These are phyloP conservation scores for Dipodomys spectabilis DNA, from an alignment of 2,113 vertebrate genomes.

Conservation along the genomic window DNA sequence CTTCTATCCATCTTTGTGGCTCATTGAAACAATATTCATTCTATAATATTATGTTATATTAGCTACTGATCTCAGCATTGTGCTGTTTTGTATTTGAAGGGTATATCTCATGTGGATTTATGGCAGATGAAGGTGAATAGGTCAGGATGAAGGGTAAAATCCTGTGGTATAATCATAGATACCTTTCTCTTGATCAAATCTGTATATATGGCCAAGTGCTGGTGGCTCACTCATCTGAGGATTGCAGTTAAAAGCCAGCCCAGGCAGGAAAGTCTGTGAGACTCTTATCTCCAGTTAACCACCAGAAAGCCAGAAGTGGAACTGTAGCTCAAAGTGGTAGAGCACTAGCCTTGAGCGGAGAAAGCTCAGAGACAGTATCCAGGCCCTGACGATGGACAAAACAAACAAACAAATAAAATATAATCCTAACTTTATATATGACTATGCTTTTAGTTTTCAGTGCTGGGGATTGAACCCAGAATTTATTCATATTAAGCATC, in stretches of 20 bases:
- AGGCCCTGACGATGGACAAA: too few species aligned
- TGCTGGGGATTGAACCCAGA: not conserved
- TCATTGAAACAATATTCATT: not conserved
- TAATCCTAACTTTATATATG: not conserved
- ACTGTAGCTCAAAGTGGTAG: too few species aligned
- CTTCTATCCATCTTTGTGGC: not conserved
- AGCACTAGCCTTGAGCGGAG: too few species aligned
- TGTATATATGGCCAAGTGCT: not conserved
- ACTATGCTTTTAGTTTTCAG: not conserved
- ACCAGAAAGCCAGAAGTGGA: too few species aligned
- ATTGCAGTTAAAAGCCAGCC: too few species aligned
- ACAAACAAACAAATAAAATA: too few species aligned
- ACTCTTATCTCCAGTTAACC: too few species aligned
- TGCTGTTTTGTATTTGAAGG: not conserved
- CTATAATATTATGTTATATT: slow-evolving; percentile 3
- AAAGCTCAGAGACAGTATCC: too few species aligned
- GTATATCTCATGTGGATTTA: not conserved
- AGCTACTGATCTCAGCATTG: not conserved
- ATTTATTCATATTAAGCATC: not conserved
- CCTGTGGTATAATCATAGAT: not conserved
- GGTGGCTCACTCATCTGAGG: too few species aligned
- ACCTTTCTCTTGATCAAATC: not conserved
- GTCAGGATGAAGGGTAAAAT: slow-evolving; percentile 8
- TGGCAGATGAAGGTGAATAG: not conserved
- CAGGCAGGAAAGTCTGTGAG: too few species aligned